phyloP scores from a whole-genome alignment of 2,113 vertebrate species.

The Alouatta palliata region DNA sequence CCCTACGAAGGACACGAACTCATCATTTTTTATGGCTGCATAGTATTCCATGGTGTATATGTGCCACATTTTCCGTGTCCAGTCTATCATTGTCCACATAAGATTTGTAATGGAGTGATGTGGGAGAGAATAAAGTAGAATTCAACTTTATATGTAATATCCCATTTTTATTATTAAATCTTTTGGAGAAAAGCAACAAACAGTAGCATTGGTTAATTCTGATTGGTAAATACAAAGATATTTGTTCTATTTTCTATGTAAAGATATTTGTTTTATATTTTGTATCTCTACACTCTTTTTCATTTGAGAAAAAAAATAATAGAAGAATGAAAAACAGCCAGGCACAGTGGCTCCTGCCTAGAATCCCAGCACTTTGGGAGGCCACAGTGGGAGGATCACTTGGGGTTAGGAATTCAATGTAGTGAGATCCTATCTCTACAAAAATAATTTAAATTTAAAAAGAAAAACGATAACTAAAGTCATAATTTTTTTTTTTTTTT shows the following conservation, averaged over 20 bases:
- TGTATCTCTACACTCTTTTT: background rate
- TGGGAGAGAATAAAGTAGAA: background rate
- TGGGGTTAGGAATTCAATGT: too few species aligned
- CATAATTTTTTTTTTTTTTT: too few species aligned
- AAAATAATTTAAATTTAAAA: too few species aligned
- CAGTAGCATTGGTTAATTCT: background rate
- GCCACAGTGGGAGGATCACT: too few species aligned
- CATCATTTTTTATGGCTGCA: too few species aligned
- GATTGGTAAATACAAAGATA: background rate
- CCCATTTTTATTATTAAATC: background rate
- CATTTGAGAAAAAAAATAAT: background rate
- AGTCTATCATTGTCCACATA: background rate
- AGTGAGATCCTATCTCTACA: too few species aligned
- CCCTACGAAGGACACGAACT: too few species aligned
- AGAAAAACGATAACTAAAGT: too few species aligned
- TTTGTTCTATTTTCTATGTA: background rate
- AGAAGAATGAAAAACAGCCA: background rate
- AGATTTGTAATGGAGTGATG: background rate
- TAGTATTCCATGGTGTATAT: too few species aligned
- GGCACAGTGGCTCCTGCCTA: too few species aligned
- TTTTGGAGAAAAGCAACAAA: slow-evolving; percentile 5
- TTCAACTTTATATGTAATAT: background rate
- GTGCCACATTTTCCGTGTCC: too few species aligned
- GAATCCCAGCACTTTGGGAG: too few species aligned
- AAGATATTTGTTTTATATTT: background rate